Evolutionary conservation across 2,113 vertebrate genomes (phyloP).

Genomic region (Nothobranchius kuhntae): DNA sequence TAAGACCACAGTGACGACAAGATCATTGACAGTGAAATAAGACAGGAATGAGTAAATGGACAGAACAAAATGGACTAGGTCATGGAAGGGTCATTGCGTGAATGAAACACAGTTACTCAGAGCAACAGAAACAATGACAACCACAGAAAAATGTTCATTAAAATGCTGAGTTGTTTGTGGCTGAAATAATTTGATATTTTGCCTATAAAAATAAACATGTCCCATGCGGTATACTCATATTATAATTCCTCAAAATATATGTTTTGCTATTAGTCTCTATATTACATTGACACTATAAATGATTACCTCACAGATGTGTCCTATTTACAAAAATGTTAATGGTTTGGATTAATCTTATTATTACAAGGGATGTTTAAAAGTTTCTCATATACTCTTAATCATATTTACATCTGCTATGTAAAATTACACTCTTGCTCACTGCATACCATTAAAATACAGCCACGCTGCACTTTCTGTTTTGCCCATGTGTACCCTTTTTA

Average conservation of each 20-base stretch:
- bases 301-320: constrained; percentile 64
- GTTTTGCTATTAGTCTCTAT: constrained; percentile 78
- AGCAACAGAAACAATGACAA: constrained; percentile 68
- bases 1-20: constrained; percentile 78
- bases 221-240: constrained; percentile 77
- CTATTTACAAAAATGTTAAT: constrained; percentile 75
- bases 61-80: constrained; percentile 64
- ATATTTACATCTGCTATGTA: constrained; percentile 69
- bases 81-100: constrained; percentile 46
- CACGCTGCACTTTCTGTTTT: constrained; percentile 33
- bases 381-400: constrained; percentile 57
- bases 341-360: constrained; percentile 64
- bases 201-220: constrained; percentile 83
- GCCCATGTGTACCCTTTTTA: constrained; percentile 18
- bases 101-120: constrained; percentile 70
- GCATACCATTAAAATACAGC: constrained; percentile 58
- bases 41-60: constrained; percentile 66
- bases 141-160: constrained; percentile 63
- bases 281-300: constrained; percentile 80
- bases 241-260: constrained; percentile 80
- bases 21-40: constrained; percentile 73
- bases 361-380: constrained; percentile 71
- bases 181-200: constrained; percentile 57
- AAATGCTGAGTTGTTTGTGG: constrained; percentile 54
- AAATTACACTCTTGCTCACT: constrained; percentile 58